These are phyloP conservation scores for Limenitis camilla DNA, from an alignment of 2,888 invertebrate species.

Conservation along the genomic window DNA sequence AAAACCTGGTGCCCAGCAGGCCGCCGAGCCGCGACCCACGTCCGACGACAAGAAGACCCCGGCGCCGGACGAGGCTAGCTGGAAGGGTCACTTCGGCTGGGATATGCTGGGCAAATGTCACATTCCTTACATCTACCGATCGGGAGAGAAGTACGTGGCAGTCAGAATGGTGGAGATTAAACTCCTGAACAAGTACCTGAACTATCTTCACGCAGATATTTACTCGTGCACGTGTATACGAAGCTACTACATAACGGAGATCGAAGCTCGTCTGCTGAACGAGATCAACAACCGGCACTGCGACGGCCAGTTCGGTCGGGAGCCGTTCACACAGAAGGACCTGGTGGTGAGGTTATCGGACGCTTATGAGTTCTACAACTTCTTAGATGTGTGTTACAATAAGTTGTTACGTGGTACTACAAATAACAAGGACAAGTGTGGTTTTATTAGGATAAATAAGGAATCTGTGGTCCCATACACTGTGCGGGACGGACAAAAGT, in stretches of 20 bases:
- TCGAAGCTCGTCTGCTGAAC: slow-evolving; percentile 90
- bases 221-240: slow-evolving; percentile 93
- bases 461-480: slow-evolving; percentile 96
- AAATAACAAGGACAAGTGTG: slow-evolving; percentile 86
- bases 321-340: slow-evolving; percentile 90
- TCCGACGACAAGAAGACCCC: slow-evolving; percentile 60
- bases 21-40: slow-evolving; percentile 43
- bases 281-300: slow-evolving; percentile 96
- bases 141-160: slow-evolving; percentile 91
- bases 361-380: slow-evolving; percentile 91
- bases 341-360: slow-evolving; percentile 91
- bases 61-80: slow-evolving; percentile 82
- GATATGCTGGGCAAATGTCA: slow-evolving; percentile 87
- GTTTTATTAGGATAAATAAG: slow-evolving; percentile 92
- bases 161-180: slow-evolving; percentile 95
- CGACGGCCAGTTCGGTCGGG: slow-evolving; percentile 91
- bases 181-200: slow-evolving; percentile 90
- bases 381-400: slow-evolving; percentile 91
- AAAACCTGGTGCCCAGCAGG: slow-evolving; percentile 45
- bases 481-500: slow-evolving; percentile 86
- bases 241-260: slow-evolving; percentile 94
- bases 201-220: slow-evolving; percentile 90
- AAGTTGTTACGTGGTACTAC: slow-evolving; percentile 83
- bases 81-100: slow-evolving; percentile 92
- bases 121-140: slow-evolving; percentile 91